Percentiles rank a stretch among this genome's conserved stretches.
phyloP scores from a whole-genome alignment of 2,113 vertebrate genomes.

The Diadophis punctatus region DNA sequence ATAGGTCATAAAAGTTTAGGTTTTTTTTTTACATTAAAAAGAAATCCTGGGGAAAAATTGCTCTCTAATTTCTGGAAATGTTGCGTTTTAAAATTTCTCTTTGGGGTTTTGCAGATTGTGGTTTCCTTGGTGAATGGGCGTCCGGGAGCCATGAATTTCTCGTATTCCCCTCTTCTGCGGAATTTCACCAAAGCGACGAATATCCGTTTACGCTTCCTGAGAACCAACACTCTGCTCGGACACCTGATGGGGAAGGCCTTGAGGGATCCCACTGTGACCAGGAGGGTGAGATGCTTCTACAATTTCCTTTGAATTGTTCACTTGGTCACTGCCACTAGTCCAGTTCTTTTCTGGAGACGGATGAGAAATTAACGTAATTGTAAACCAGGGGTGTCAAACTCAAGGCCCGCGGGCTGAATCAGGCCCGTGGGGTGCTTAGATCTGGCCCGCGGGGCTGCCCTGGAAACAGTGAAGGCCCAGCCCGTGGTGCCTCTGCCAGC shows the following conservation, averaged over 20 bases:
- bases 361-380: background rate
- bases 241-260: slow-evolving; percentile 97
- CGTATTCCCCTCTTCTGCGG: slow-evolving; percentile 88
- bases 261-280: slow-evolving; percentile 93
- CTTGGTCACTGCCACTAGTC: background rate
- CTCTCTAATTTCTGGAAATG: background rate
- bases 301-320: background rate
- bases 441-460: too few relatives aligned
- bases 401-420: too few relatives aligned
- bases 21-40: background rate
- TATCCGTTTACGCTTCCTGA: slow-evolving; percentile 89
- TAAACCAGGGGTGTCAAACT: too few relatives aligned
- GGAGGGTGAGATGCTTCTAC: slow-evolving; percentile 76
- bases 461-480: too few relatives aligned
- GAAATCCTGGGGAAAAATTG: background rate
- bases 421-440: too few relatives aligned
- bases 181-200: slow-evolving; percentile 97
- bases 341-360: background rate
- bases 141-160: slow-evolving; percentile 94
- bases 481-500: too few relatives aligned
- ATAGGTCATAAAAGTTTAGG: background rate
- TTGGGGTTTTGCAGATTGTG: slow-evolving; percentile 74
- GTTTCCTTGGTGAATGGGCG: slow-evolving; percentile 95
- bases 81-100: background rate
- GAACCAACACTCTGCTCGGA: slow-evolving; percentile 93